Percentiles rank a stretch among this genome's conserved stretches.
phyloP scores from a whole-genome alignment of 2,797 vertebrate genomes.

The Hoplostethus mediterraneus region DNA sequence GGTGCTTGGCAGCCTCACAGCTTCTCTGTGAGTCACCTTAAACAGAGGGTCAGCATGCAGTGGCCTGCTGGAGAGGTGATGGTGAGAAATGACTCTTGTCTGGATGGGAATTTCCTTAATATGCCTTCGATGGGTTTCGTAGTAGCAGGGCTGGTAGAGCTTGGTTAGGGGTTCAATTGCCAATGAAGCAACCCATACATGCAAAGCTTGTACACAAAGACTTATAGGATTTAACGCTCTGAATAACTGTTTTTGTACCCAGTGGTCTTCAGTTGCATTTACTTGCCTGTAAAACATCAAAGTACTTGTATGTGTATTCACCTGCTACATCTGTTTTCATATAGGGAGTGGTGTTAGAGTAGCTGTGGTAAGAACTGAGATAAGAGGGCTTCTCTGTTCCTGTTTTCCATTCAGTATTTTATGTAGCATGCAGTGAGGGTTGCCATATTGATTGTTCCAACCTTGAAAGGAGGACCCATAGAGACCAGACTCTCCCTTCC shows the following conservation, averaged over 20 bases:
- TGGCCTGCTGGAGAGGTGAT: slow-evolving; percentile 22
- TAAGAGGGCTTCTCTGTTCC: slow-evolving; percentile 62
- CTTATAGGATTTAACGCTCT: slow-evolving; percentile 25
- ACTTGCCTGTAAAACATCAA: slow-evolving; percentile 68
- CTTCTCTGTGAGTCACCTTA: slow-evolving; percentile 19
- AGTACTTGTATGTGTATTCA: slow-evolving; percentile 63
- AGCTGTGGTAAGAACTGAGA: slow-evolving; percentile 46
- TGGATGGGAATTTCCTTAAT: slow-evolving; percentile 14
- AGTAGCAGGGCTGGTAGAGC: slow-evolving; percentile 14
- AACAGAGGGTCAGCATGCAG: slow-evolving; percentile 16
- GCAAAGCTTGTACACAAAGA: slow-evolving; percentile 32
- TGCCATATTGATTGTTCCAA: slow-evolving; percentile 56
- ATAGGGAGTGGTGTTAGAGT: slow-evolving; percentile 68
- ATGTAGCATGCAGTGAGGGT: slow-evolving; percentile 48
- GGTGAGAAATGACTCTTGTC: slow-evolving; percentile 28
- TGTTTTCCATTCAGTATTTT: slow-evolving; percentile 61
- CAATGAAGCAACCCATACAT: slow-evolving; percentile 43
- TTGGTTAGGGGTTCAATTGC: slow-evolving; percentile 17
- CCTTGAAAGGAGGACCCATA: slow-evolving; percentile 57
- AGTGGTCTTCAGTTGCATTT: slow-evolving; percentile 51
- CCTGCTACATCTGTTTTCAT: slow-evolving; percentile 75
- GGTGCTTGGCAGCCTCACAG: slow-evolving; percentile 26
- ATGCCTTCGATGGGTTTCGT: slow-evolving; percentile 18
- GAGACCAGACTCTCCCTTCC: slow-evolving; percentile 42
- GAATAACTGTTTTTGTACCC: slow-evolving; percentile 33